phyloP scores from a whole-genome alignment of 2,113 vertebrate genomes.

The Sinocyclocheilus maitianheensis region DNA sequence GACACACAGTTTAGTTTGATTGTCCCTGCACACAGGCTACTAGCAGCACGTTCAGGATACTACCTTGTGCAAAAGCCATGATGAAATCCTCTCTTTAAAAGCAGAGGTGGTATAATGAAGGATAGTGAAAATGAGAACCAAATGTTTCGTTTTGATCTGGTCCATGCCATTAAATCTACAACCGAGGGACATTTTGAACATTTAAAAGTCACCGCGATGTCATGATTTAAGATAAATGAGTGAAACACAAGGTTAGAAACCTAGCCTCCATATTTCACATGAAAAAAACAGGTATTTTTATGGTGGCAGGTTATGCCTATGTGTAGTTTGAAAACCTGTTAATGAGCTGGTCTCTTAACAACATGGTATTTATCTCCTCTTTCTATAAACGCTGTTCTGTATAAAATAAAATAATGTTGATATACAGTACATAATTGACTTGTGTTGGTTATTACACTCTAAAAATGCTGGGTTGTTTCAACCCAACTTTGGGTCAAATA shows the following conservation, averaged over 20 bases:
- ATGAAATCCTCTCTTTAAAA: neutral
- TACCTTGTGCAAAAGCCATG: neutral
- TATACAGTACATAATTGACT: neutral
- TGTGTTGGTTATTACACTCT: neutral
- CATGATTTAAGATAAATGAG: neutral
- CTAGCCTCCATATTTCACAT: neutral
- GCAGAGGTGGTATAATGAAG: neutral
- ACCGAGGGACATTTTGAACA: neutral
- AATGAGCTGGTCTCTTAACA: slow-evolving; percentile 77
- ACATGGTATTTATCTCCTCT: neutral
- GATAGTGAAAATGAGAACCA: neutral
- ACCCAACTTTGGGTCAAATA: too few species aligned
- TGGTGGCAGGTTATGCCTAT: neutral
- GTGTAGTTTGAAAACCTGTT: slow-evolving; percentile 48
- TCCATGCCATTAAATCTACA: neutral
- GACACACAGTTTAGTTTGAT: neutral
- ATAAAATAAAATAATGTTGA: neutral
- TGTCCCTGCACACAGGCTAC: neutral
- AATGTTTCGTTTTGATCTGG: neutral
- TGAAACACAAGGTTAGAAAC: neutral
- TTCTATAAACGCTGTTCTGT: neutral
- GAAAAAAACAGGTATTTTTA: neutral
- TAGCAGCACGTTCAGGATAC: neutral
- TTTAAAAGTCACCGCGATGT: neutral
- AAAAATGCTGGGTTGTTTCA: too few species aligned